phyloP scores from a whole-genome alignment of 2,888 invertebrate species.

The Diarsia dahlii region DNA sequence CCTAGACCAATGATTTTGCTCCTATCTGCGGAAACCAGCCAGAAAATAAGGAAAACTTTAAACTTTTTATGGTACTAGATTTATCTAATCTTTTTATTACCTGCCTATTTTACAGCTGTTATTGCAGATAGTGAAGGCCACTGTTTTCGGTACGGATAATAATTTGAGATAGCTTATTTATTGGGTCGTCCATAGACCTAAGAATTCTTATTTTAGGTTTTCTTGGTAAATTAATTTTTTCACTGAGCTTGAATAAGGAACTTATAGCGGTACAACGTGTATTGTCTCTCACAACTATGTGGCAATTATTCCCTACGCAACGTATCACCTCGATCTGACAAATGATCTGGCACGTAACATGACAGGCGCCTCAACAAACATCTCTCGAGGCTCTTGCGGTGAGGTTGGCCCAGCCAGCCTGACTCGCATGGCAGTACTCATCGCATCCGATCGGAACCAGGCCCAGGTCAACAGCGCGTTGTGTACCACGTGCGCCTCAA shows the following conservation, averaged over 20 bases:
- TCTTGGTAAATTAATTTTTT: not conserved
- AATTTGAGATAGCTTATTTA: not conserved
- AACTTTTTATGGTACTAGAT: slow-evolving; percentile 1
- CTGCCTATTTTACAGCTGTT: slow-evolving; percentile 32
- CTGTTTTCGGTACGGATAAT: not conserved
- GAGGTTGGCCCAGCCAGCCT: not conserved
- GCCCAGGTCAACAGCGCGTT: too few relatives aligned
- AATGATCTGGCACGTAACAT: too few relatives aligned
- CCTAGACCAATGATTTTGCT: not conserved
- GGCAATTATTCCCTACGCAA: too few relatives aligned
- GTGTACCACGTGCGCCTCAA: too few relatives aligned
- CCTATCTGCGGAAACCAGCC: not conserved
- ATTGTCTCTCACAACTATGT: not conserved
- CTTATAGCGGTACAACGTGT: not conserved
- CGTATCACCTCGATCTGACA: too few relatives aligned
- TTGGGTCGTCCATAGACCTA: not conserved
- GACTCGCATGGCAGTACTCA: not conserved
- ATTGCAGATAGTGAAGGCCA: slow-evolving; percentile 10
- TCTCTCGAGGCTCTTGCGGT: too few relatives aligned
- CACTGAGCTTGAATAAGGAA: not conserved
- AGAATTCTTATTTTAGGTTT: not conserved
- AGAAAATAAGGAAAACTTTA: slow-evolving; percentile 33
- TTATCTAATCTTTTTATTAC: slow-evolving; percentile 40
- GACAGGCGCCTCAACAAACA: too few relatives aligned
- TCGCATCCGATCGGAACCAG: too few relatives aligned